Evolutionary conservation across 1,140 invertebrate genomes (phyloP).

Genomic region (Eupristina koningsbergeri): DNA sequence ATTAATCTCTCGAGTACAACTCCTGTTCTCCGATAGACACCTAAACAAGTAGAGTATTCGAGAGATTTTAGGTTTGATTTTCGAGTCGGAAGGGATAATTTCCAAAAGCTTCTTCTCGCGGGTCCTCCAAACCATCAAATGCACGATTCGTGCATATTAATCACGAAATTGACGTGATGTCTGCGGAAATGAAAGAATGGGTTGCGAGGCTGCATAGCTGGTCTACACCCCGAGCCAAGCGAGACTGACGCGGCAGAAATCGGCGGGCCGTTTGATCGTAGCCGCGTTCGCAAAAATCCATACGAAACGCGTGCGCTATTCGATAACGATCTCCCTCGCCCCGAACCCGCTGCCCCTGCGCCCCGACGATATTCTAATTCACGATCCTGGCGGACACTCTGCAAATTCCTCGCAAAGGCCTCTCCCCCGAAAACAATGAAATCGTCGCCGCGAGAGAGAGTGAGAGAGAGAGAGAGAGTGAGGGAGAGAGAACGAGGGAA

Average conservation of each 20-base stretch:
- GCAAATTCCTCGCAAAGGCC: conserved; percentile 31
- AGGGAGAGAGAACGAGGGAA: too few species aligned
- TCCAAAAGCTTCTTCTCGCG: too few species aligned
- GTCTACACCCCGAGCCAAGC: not conserved
- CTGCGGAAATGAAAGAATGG: conserved; percentile 1
- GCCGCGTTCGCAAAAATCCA: conserved; percentile 46
- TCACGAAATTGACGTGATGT: conserved; percentile 18
- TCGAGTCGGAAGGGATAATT: too few species aligned
- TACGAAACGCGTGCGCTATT: conserved; percentile 49
- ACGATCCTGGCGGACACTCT: conserved; percentile 50
- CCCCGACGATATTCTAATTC: conserved; percentile 52
- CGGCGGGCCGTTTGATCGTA: conserved; percentile 38
- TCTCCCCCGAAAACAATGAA: conserved; percentile 51
- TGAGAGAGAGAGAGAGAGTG: too few species aligned
- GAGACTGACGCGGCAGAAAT: conserved; percentile 35
- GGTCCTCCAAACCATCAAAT: not conserved
- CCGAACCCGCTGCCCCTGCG: not conserved
- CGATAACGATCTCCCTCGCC: conserved; percentile 43
- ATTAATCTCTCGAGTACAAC: too few species aligned
- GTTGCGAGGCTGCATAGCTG: not conserved
- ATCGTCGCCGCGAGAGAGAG: conserved; percentile 49
- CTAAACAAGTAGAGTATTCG: too few species aligned
- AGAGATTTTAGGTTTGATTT: not conserved
- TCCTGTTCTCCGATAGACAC: too few species aligned
- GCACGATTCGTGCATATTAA: not conserved